These are phyloP conservation scores for Nycticryphes semicollaris DNA, from an alignment of 2,113 vertebrate genomes.

Conservation along the genomic window DNA sequence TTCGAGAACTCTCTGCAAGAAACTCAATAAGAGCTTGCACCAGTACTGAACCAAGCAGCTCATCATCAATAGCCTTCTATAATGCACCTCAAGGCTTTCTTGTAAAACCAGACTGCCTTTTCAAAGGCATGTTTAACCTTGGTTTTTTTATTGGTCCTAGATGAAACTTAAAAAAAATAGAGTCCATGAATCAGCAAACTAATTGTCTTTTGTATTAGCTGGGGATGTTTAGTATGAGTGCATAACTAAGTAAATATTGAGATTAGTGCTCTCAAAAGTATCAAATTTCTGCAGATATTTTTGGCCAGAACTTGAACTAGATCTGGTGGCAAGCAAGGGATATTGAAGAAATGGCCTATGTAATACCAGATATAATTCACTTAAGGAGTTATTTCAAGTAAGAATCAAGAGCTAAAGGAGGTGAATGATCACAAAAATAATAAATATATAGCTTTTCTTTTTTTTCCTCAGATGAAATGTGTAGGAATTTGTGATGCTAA, in stretches of 20 bases:
- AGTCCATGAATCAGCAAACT: conserved; percentile 29
- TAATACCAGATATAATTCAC: background rate
- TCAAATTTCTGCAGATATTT: background rate
- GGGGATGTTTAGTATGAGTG: background rate
- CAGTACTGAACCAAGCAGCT: background rate
- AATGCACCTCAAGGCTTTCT: background rate
- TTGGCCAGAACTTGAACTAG: background rate
- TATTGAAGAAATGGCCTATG: background rate
- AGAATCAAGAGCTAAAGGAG: background rate
- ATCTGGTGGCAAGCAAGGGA: background rate
- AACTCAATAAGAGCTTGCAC: background rate
- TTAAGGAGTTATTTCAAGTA: background rate
- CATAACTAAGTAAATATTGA: conserved; percentile 44
- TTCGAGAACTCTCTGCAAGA: background rate
- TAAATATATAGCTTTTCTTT: background rate
- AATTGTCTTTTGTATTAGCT: conserved; percentile 32
- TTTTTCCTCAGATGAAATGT: background rate
- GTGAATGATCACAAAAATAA: background rate
- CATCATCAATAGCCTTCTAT: background rate
- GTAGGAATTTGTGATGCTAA: background rate
- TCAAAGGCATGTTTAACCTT: background rate
- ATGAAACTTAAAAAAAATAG: background rate
- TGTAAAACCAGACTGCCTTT: background rate
- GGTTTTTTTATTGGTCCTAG: background rate
- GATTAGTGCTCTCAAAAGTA: background rate